These are phyloP conservation scores for Salminus brasiliensis DNA, from an alignment of 2,113 vertebrate genomes.

Conservation along the genomic window DNA sequence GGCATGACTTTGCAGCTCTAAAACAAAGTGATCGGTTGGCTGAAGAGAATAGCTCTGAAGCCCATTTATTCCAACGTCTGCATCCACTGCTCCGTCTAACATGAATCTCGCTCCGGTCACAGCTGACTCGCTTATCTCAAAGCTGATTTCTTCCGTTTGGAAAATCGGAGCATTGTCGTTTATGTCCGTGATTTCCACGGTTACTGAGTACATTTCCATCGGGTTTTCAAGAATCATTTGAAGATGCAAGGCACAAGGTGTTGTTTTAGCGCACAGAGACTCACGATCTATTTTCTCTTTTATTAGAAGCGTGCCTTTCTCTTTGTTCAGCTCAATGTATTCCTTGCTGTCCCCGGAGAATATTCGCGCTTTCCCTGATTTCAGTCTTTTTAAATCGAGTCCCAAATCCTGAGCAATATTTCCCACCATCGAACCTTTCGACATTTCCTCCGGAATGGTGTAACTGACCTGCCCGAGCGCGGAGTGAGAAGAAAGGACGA, in stretches of 20 bases:
- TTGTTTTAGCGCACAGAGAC: slow-evolving; percentile 51
- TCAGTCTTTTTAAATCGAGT: slow-evolving; percentile 61
- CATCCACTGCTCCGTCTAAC: slow-evolving; percentile 56
- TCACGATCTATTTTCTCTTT: slow-evolving; percentile 65
- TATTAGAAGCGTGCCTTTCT: slow-evolving; percentile 58
- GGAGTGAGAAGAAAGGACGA: slow-evolving; percentile 26
- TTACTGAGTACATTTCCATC: slow-evolving; percentile 64
- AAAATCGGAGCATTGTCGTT: slow-evolving; percentile 50
- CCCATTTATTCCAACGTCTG: slow-evolving; percentile 61
- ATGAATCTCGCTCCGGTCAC: slow-evolving; percentile 58
- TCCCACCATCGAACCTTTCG: slow-evolving; percentile 65
- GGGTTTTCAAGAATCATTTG: slow-evolving; percentile 67
- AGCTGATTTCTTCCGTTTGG: slow-evolving; percentile 7
- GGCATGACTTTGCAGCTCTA: slow-evolving; percentile 58
- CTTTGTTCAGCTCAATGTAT: slow-evolving; percentile 63
- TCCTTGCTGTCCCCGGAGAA: slow-evolving; percentile 58
- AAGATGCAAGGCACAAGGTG: slow-evolving; percentile 45
- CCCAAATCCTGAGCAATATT: slow-evolving; percentile 72
- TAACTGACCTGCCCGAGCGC: slow-evolving; percentile 63
- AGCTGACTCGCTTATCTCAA: slow-evolving; percentile 64
- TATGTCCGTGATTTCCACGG: slow-evolving; percentile 60
- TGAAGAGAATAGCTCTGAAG: slow-evolving; percentile 60
- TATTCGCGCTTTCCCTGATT: slow-evolving; percentile 61
- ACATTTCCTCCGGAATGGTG: slow-evolving; percentile 69
- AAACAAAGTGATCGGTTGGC: slow-evolving; percentile 32